Percentiles rank a stretch among this genome's conserved stretches.
phyloP scores from a whole-genome alignment of 2,888 invertebrate species.

The Ctena decussata region DNA sequence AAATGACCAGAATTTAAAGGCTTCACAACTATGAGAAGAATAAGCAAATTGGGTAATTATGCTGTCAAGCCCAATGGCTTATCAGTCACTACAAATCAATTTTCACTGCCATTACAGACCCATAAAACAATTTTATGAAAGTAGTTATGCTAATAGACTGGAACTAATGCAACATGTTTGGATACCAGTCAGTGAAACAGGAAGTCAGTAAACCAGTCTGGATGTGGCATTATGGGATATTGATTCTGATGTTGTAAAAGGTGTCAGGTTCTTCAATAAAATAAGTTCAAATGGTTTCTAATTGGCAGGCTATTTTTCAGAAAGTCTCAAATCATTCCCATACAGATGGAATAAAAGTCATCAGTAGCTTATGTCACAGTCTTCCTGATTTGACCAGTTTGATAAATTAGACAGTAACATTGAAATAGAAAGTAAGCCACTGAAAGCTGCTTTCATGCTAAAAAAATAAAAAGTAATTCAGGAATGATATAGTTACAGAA shows the following conservation, averaged over 20 bases:
- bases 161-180: conserved; percentile 33
- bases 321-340: too few species aligned
- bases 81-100: conserved; percentile 62
- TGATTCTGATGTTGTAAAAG: not conserved
- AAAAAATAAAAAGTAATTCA: too few species aligned
- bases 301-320: too few species aligned
- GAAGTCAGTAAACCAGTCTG: conserved; percentile 18
- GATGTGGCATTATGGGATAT: conserved; percentile 12
- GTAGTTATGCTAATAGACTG: conserved; percentile 34
- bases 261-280: not conserved
- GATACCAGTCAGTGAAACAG: not conserved
- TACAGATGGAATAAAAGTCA: too few species aligned
- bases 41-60: conserved; percentile 63
- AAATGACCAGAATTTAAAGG: conserved; percentile 59
- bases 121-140: conserved; percentile 60
- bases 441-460: too few species aligned
- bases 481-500: too few species aligned
- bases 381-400: too few species aligned
- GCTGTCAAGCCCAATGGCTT: conserved; percentile 50
- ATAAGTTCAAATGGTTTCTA: not conserved
- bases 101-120: conserved; percentile 62
- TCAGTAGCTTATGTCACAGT: too few species aligned
- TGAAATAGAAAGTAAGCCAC: too few species aligned
- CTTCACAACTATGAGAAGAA: conserved; percentile 61
- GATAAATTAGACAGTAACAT: too few species aligned